phyloP scores from a whole-genome alignment of 1,140 invertebrate genomes.

The Dryas iulia region DNA sequence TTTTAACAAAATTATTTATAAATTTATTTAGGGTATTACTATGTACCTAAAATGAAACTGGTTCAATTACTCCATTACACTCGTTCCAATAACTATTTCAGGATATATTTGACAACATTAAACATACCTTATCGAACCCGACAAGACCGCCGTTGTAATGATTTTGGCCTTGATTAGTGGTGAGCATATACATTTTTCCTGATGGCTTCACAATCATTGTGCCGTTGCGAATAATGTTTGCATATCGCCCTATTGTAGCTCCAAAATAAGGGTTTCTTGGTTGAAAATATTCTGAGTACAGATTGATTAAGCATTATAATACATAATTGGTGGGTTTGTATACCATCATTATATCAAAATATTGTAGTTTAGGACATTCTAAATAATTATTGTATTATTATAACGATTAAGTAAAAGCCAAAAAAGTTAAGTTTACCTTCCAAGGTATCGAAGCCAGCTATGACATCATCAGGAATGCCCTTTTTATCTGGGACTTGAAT shows the following conservation, averaged over 20 bases:
- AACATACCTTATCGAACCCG: constrained; percentile 91
- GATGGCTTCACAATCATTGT: constrained; percentile 59
- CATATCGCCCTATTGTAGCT: constrained; percentile 93
- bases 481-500: constrained; percentile 87
- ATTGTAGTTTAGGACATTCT: no score
- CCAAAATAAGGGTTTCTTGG: constrained; percentile 92
- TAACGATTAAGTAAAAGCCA: no score
- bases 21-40: no score
- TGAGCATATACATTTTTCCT: constrained; percentile 85
- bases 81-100: no score
- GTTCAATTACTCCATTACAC: no score
- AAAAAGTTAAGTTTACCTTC: constrained; percentile 80
- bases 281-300: constrained; percentile 82
- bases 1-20: no score
- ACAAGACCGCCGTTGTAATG: constrained; percentile 92
- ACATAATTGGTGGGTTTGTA: no score
- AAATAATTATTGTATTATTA: no score
- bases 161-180: constrained; percentile 86
- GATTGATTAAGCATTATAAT: background rate
- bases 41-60: no score
- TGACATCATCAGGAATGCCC: constrained; percentile 86
- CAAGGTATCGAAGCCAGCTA: constrained; percentile 89
- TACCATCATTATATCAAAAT: no score
- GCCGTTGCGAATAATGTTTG: constrained; percentile 87
- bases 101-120: background rate